phyloP scores from a whole-genome alignment of 2,888 invertebrate species.

The Dynastes hyllus region DNA sequence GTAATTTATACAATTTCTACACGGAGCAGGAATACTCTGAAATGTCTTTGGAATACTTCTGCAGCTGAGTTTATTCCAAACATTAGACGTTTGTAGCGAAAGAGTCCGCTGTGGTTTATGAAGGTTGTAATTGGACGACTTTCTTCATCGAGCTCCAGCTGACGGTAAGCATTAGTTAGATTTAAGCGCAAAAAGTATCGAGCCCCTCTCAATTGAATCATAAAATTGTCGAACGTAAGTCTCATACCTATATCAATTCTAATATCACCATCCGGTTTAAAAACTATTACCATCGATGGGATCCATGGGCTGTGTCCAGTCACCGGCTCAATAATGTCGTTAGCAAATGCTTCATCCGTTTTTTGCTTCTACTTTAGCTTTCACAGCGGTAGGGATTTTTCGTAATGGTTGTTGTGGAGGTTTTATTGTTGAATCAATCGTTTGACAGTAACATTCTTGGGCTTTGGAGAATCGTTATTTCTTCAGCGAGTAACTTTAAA shows the following conservation, averaged over 20 bases:
- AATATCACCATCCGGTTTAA: conserved; percentile 61
- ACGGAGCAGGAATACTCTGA: conserved; percentile 60
- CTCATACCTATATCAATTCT: conserved; percentile 66
- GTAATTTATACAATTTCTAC: conserved; percentile 58
- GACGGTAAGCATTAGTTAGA: no score
- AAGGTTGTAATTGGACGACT: conserved; percentile 35
- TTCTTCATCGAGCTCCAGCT: no score
- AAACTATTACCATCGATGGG: conserved; percentile 63
- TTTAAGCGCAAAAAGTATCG: no score
- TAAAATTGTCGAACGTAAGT: conserved; percentile 49
- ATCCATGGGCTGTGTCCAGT: conserved; percentile 63
- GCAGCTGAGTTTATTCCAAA: conserved; percentile 62
- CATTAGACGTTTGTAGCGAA: conserved; percentile 64
- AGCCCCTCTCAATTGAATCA: conserved; percentile 22
- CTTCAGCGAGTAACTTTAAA: conserved; percentile 12
- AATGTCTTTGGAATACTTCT: conserved; percentile 57
- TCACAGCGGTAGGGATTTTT: conserved; percentile 39
- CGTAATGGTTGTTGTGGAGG: conserved; percentile 47
- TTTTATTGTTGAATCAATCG: conserved; percentile 21
- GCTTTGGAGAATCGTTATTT: conserved; percentile 7
- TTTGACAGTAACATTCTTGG: conserved; percentile 5
- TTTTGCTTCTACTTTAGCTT: conserved; percentile 56
- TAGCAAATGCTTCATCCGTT: conserved; percentile 26
- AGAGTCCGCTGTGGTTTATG: conserved; percentile 58
- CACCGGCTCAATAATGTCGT: conserved; percentile 64